Conservation (phyloP, 2,888 invertebrate genomes). For the Chrysomela aeneicollis region DNA sequence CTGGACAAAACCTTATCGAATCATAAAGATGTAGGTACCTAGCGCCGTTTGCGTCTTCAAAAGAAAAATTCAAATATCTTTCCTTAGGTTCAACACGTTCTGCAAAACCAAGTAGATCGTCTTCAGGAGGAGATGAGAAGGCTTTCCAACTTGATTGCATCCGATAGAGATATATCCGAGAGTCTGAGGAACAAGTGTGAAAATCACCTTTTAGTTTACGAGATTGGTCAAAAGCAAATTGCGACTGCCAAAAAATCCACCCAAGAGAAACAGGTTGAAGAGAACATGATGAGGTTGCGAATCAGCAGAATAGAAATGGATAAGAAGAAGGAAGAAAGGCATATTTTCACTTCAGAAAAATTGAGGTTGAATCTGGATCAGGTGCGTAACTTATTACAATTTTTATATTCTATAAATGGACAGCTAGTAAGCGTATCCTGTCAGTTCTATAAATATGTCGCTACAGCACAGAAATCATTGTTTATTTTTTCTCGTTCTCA, state of each 20-base stretch:
- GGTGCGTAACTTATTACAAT: constrained; percentile 61
- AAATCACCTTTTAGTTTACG: constrained; percentile 65
- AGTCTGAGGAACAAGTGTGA: constrained; percentile 63
- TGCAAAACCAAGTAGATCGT: constrained; percentile 64
- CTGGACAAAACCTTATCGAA: constrained; percentile 61
- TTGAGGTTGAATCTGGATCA: constrained; percentile 75
- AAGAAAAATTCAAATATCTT: not conserved
- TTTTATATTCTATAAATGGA: too few relatives aligned
- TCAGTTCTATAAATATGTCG: too few relatives aligned
- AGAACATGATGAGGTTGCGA: constrained; percentile 73
- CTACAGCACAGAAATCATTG: too few relatives aligned
- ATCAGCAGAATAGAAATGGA: constrained; percentile 73
- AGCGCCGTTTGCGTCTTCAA: not conserved
- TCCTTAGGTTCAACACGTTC: constrained; percentile 44
- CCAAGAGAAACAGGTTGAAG: constrained; percentile 68
- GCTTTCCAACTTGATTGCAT: constrained; percentile 61
- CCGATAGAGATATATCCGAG: constrained; percentile 55
- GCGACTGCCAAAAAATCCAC: constrained; percentile 60
- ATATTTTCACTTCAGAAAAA: constrained; percentile 73
- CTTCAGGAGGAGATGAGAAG: constrained; percentile 69
- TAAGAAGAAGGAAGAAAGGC: constrained; percentile 69
- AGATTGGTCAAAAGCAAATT: constrained; percentile 67
- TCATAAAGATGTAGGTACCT: constrained; percentile 59
- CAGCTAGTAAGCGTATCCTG: too few relatives aligned
- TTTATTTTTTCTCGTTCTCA: too few relatives aligned